Evolutionary conservation across 1,140 invertebrate species (phyloP), one percentile per base, ranked within the genome.

Genomic region (Leptopilina clavipes): DNA sequence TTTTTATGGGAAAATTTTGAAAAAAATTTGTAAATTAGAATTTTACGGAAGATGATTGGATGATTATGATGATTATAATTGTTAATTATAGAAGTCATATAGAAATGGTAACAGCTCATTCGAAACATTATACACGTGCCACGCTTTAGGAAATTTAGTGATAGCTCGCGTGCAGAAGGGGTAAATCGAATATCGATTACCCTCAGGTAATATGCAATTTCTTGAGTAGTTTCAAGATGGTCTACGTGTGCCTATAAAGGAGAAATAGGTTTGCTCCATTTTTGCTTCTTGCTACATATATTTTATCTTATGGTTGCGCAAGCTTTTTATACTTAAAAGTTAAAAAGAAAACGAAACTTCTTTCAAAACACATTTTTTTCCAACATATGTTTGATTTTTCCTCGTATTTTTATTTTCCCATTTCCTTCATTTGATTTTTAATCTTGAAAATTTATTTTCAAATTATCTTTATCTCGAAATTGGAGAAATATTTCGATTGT

Each of bases 161-260:
- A 54, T 76, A 78, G 79, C 75, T 74, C 52, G 75, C 75, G 65
- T 70, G 59, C 59, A 76, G 70, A 77, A 75, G 77, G 75, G 80
- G 71, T 77, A 77, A 83, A 84, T 84, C 78, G 81, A 83, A 82
- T 83, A 84, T 84, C 80, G 83, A 84, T 84, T 82, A 79, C 76
- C 74, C 48, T 43, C 70, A 71, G 76, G 77, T 81, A 82, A 83
- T 82, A 81, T 79, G 77, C 77, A 83, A 81, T 84, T 83, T 83
- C 80, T 83, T 74, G 73, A 79, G 83, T 77, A 75, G 74, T 73
- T 70, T 79, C 52, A 59, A 70, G 77, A 78, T 70, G 73, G 72
- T 70, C 73, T 73, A 80, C 77, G 75, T 73, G 77, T 48, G 65
- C 73, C 78, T 80, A 77, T 82, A 78, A 77, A 73, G 78, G 76